These are phyloP conservation scores for human DNA, from an alignment of 2,113 vertebrate species.

Conservation along the genomic window GRCh38 chr12:124645001-124645500, in stretches of 20 bases:
- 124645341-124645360: not conserved
- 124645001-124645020: no score
- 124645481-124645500: not conserved
- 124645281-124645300: not conserved
- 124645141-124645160: not conserved
- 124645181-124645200: not conserved
- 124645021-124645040: no score
- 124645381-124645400: not conserved
- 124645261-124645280: not conserved
- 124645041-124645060: no score
- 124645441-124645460: not conserved
- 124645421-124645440: not conserved
- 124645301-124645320: not conserved
- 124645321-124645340: not conserved
- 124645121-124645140: not conserved
- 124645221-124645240: not conserved
- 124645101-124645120: not conserved
- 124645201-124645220: not conserved
- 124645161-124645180: not conserved
- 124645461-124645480: no score
- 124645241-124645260: not conserved
- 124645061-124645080: not conserved
- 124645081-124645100: not conserved
- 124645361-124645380: not conserved
- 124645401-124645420: not conserved